Evolutionary conservation across 2,113 vertebrate species (phyloP).

Genomic region (Cnemophilus loriae): DNA sequence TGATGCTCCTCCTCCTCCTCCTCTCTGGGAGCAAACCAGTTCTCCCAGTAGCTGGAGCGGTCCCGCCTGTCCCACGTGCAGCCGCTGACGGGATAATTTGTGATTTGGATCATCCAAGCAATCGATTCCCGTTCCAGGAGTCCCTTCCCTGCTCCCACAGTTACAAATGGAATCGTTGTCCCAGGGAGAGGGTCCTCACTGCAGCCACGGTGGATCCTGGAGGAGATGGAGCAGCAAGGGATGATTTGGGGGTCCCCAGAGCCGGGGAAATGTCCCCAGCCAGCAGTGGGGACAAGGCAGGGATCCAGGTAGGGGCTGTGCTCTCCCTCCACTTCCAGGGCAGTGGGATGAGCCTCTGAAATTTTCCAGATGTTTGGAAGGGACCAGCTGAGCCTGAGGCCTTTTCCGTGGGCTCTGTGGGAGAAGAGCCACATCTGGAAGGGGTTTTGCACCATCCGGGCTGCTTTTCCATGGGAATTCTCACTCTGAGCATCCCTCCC

Average conservation of each 20-base stretch:
- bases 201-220: neutral
- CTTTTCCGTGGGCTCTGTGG: neutral
- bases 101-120: neutral
- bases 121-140: neutral
- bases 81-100: neutral
- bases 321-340: neutral
- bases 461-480: neutral
- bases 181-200: neutral
- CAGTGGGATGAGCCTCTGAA: neutral
- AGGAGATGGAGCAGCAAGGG: neutral
- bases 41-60: neutral
- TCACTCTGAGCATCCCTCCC: neutral
- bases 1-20: neutral
- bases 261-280: neutral
- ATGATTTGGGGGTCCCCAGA: neutral
- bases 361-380: neutral
- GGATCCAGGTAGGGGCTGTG: neutral
- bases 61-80: rapidly evolving
- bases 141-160: neutral
- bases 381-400: neutral
- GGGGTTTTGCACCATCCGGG: neutral
- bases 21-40: neutral
- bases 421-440: neutral
- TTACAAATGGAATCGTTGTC: neutral
- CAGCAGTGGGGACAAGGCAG: rapidly evolving